Evolutionary conservation across 1,140 invertebrate genomes (phyloP).

Genomic region (Drosophila kohkoa): DNA sequence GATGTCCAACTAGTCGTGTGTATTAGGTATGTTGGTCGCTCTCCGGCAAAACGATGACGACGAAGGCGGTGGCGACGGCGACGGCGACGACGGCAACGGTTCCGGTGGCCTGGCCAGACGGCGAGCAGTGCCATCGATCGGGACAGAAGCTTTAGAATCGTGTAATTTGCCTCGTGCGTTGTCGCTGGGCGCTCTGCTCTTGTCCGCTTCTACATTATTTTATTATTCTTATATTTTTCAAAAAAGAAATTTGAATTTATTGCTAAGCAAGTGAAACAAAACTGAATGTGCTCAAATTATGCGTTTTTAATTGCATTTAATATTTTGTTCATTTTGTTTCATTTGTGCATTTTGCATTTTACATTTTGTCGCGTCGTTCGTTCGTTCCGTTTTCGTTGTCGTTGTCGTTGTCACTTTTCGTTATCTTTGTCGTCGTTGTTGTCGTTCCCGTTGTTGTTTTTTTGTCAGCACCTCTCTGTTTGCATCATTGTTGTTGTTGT

Average conservation of each 20-base stretch:
- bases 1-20: slow-evolving; percentile 49
- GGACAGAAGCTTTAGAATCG: slow-evolving; percentile 74
- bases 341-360: slow-evolving; percentile 24
- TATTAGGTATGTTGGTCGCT: slow-evolving; percentile 51
- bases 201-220: slow-evolving; percentile 27
- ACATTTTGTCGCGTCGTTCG: slow-evolving; percentile 33
- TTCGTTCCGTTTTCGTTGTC: slow-evolving; percentile 22
- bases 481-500: slow-evolving; percentile 16
- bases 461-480: slow-evolving; percentile 6
- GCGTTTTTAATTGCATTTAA: slow-evolving; percentile 59
- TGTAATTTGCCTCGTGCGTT: slow-evolving; percentile 81
- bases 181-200: slow-evolving; percentile 52
- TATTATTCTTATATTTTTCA: not conserved
- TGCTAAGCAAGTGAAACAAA: slow-evolving; percentile 58
- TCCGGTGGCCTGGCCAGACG: slow-evolving; percentile 63
- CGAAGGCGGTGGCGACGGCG: slow-evolving; percentile 10
- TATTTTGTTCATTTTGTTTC: slow-evolving; percentile 67
- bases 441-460: slow-evolving; percentile 17
- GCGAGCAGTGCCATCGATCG: slow-evolving; percentile 62
- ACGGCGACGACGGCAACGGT: slow-evolving; percentile 23
- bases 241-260: slow-evolving; percentile 40
- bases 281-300: slow-evolving; percentile 59
- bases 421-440: slow-evolving; percentile 17
- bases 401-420: slow-evolving; percentile 14
- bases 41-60: slow-evolving; percentile 34